Percentiles rank a stretch among this genome's conserved stretches.
Conservation (phyloP, 2,888 invertebrate species). For the Spisula solida region DNA sequence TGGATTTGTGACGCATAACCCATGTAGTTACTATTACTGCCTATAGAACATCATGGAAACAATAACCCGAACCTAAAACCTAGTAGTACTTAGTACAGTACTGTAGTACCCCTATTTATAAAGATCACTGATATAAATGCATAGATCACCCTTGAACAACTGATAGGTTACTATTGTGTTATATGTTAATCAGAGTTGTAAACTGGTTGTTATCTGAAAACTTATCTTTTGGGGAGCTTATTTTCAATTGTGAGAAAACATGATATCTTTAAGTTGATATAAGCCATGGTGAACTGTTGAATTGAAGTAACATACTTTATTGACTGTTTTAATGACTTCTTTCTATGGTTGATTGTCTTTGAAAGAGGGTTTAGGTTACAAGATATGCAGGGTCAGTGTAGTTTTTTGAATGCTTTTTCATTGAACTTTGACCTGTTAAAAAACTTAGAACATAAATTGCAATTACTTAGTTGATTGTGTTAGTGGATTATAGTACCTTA, state of each 20-base stretch:
- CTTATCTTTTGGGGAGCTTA: constrained; percentile 35
- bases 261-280: not conserved
- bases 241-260: constrained; percentile 34
- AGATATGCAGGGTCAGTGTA: not conserved
- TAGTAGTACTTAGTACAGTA: too few species aligned
- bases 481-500: too few species aligned
- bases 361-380: constrained; percentile 16
- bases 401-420: not conserved
- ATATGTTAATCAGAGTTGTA: not conserved
- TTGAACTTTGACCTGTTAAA: constrained; percentile 18
- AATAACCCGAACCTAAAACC: too few species aligned
- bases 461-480: too few species aligned
- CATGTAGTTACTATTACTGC: too few species aligned
- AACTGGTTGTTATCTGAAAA: not conserved
- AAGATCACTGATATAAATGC: not conserved
- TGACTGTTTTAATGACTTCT: constrained; percentile 1
- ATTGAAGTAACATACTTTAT: not conserved
- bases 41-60: too few species aligned
- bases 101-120: not conserved
- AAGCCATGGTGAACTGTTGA: constrained; percentile 10
- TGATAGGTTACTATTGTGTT: not conserved
- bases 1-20: too few species aligned
- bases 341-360: constrained; percentile 25
- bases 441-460: not conserved
- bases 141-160: not conserved